These are phyloP conservation scores for Propsilocerus akamusi DNA, from an alignment of 1,140 invertebrate species.

Conservation along the genomic window DNA sequence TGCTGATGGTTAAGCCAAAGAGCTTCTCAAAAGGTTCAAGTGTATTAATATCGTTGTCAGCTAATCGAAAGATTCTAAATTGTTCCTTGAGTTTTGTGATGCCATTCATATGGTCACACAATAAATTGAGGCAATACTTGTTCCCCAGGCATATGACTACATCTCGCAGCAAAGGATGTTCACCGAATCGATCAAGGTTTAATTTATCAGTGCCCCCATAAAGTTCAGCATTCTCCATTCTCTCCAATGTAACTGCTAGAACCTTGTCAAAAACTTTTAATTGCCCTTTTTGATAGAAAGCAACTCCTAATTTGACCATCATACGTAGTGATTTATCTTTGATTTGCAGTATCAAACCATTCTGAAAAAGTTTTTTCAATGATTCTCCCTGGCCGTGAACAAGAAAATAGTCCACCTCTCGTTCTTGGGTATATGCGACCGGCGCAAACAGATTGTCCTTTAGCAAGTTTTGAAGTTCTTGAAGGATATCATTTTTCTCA, in stretches of 20 bases:
- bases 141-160: background rate
- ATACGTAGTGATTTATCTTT: background rate
- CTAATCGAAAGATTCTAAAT: background rate
- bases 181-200: background rate
- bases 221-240: background rate
- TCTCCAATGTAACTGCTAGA: background rate
- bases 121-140: background rate
- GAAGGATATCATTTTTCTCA: background rate
- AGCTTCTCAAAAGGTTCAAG: background rate
- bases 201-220: background rate
- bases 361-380: background rate
- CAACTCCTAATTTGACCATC: background rate
- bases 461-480: background rate
- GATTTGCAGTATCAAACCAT: background rate
- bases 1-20: background rate
- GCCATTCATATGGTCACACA: background rate
- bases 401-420: background rate
- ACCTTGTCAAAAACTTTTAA: background rate
- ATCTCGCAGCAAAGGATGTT: background rate
- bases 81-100: background rate
- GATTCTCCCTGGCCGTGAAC: background rate
- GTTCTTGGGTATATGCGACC: background rate
- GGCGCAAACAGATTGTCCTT: background rate
- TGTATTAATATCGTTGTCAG: background rate
- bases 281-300: background rate